Evolutionary conservation across 2,797 vertebrate genomes (phyloP), one percentile per base, ranked within the genome.

Genomic region (Chloroceryle amazona): DNA sequence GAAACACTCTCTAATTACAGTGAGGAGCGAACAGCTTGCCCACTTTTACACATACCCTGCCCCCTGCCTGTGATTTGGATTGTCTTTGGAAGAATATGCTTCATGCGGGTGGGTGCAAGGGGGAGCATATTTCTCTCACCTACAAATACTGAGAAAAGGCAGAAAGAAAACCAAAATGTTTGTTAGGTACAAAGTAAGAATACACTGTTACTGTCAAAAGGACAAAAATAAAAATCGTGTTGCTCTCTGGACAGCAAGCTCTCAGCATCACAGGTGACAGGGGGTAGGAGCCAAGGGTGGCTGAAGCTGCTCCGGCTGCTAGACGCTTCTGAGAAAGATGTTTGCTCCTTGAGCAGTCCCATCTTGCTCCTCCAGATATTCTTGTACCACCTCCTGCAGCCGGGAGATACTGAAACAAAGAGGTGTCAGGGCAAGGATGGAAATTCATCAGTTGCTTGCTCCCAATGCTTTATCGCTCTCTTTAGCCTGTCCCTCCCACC

Each of bases 21-120:
- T 22, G 80, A 91, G 79, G 79, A 90, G 76, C 0, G 67, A 97
- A 96, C 96, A 97, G 95, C 90, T 96, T 97, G 96, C 91, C 91
- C 94, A 84, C 91, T 95, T 96, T 94, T 95, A 85, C 93, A 96
- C 91, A 10, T 96, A 74, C 93, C 90, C 96, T 94, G 90, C 93
- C 92, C 92, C 94, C 96, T 96, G 87, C 93, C 83, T 96, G 96
- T 4, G 76, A 66, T 93, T 94, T 92, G 93, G 94, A 96, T 92
- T 94, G 95, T 90, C 67, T 94, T 91, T 80, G 88, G 81, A 86
- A 95, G 88, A 94, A 65, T 10, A 28, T 31, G 54, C 80, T 83
- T 96, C 22, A 3, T 44, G n/a, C 0, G 35, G 75, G 68, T 81
- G 57, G 89, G 41, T 91, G 70, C n/a, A 8, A 8, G 17, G 51